phyloP scores from a whole-genome alignment of 2,888 invertebrate genomes.

The Catonia carolina region DNA sequence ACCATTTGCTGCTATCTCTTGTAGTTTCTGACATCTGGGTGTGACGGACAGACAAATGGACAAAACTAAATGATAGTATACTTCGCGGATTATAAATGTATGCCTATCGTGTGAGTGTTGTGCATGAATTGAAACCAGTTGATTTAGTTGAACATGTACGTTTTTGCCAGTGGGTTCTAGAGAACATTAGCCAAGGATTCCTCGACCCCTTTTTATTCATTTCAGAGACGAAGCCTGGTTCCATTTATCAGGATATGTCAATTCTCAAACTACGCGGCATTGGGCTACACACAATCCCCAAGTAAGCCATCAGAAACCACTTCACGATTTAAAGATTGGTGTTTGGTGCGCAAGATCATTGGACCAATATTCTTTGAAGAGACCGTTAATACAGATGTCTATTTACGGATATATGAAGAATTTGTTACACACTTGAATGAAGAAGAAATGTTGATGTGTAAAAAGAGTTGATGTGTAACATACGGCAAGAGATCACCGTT shows the following conservation, averaged over 20 bases:
- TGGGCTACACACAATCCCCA: slow-evolving; percentile 30
- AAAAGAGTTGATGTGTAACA: too few species aligned
- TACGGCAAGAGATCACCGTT: too few species aligned
- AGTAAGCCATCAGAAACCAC: neutral
- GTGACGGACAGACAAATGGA: too few species aligned
- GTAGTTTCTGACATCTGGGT: too few species aligned
- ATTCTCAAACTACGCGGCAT: slow-evolving; percentile 27
- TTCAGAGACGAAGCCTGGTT: slow-evolving; percentile 31
- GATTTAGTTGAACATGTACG: neutral
- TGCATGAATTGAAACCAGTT: slow-evolving; percentile 1
- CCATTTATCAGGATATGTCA: slow-evolving; percentile 28
- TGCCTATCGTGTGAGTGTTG: slow-evolving; percentile 3
- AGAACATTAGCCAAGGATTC: neutral
- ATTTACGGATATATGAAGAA: slow-evolving; percentile 2
- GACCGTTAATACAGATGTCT: too few species aligned
- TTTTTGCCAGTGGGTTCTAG: neutral
- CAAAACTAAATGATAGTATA: too few species aligned
- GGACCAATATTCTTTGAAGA: too few species aligned
- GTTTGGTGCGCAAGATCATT: too few species aligned
- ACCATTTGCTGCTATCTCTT: too few species aligned
- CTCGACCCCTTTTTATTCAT: slow-evolving; percentile 17
- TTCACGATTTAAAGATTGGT: too few species aligned
- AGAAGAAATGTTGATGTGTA: neutral
- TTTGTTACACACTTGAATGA: neutral
- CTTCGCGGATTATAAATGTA: too few species aligned